These are phyloP conservation scores for Hephaestus fuliginosus DNA, from an alignment of 2,797 vertebrate species.

Conservation along the genomic window DNA sequence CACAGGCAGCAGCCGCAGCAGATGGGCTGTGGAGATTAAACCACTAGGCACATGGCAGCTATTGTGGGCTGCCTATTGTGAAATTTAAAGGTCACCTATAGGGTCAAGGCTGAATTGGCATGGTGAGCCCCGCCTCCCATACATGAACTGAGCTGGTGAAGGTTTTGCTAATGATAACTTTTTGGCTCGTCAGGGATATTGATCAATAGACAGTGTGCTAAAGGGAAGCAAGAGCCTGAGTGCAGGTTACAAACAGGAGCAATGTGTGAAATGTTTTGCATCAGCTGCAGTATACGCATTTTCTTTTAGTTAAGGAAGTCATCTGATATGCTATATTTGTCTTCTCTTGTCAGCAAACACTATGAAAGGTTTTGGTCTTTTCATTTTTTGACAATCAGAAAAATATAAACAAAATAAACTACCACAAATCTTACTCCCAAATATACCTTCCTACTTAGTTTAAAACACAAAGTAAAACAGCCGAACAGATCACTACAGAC, in stretches of 20 bases:
- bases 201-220: slow-evolving; percentile 34
- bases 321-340: neutral
- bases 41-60: slow-evolving; percentile 90
- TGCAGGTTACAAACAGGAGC: neutral
- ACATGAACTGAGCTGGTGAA: slow-evolving; percentile 41
- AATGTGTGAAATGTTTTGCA: neutral
- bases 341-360: neutral
- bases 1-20: slow-evolving; percentile 87
- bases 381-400: neutral
- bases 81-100: slow-evolving; percentile 88
- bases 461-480: slow-evolving; percentile 1
- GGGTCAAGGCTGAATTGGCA: slow-evolving; percentile 73
- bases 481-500: neutral
- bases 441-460: slow-evolving; percentile 6
- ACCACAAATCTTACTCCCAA: neutral
- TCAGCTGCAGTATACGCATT: neutral
- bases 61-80: slow-evolving; percentile 88
- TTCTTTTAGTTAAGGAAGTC: neutral
- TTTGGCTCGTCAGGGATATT: slow-evolving; percentile 52
- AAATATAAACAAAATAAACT: neutral
- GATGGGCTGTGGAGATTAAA: slow-evolving; percentile 93
- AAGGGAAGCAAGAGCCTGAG: slow-evolving; percentile 10
- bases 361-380: neutral
- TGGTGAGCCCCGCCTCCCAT: slow-evolving; percentile 23
- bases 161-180: slow-evolving; percentile 61